Base-by-base conservation (phyloP, 1,140 invertebrate species). In the Triops cancriformis region DNA sequence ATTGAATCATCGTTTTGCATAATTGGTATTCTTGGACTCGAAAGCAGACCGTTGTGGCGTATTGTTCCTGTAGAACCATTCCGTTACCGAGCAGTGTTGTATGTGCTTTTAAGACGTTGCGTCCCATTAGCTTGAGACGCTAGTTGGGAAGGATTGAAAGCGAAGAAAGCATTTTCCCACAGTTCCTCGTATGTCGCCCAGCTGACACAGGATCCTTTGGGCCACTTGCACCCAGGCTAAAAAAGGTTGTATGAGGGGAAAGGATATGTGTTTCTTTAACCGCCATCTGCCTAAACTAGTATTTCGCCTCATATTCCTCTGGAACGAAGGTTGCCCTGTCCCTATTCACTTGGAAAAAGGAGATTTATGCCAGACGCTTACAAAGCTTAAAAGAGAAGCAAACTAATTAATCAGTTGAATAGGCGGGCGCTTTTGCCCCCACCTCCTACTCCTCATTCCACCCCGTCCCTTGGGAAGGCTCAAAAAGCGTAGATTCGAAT, bases 181-280 rank as follows among this genome's bases (percentile, higher is more conserved):
- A 64, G 51, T 23, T 64, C 51, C 51, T 64, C 51, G 51, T 64
- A 64, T 64, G 51, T 64, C 51, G 51, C 51, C 51, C 51, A 64
- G 51, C 51, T 64, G 51, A 64, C 51, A 64, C 14, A 64, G 23
- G 51, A 64, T 64, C 51, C n/a, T 64, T 64, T 64, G 6, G 14
- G 51, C 51, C 51, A 64, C 51, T 64, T 64, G 51, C 51, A 64
- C 51, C 51, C 51, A 64, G 23, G 51, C 51, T 64, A 64, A 64
- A 37, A 37, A 37, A 37, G 31, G 31, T 37, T 37, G 31, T 37
- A 37, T 37, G 51, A 23, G 51, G 51, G 51, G 51, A 23, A 64
- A 64, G 23, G 9, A 64, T 64, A 64, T 23, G 51, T 64, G 51
- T 64, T 64, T 64, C 51, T 64, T 64, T 23, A 64, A 64, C 51